Evolutionary conservation across 1,140 invertebrate genomes (phyloP).

Genomic region (Drosophila bipectinata): DNA sequence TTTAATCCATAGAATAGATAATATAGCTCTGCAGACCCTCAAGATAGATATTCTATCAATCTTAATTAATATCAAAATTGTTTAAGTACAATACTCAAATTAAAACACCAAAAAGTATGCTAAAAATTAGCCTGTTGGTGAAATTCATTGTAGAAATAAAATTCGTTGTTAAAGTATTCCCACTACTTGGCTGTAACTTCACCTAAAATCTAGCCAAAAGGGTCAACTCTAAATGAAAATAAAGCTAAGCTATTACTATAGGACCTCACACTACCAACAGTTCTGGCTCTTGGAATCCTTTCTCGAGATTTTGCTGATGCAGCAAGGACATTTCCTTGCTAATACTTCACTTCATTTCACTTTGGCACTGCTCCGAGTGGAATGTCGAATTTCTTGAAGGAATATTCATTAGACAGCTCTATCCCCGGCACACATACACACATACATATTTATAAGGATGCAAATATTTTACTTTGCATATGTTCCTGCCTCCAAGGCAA

Average conservation of each 20-base stretch:
- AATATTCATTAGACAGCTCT: slow-evolving; percentile 74
- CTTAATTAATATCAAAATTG: too few relatives aligned
- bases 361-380: not conserved
- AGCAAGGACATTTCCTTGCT: slow-evolving; percentile 39
- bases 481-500: slow-evolving; percentile 47
- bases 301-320: slow-evolving; percentile 16
- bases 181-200: too few relatives aligned
- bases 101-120: not conserved
- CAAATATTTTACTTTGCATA: slow-evolving; percentile 84
- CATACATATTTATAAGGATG: slow-evolving; percentile 83
- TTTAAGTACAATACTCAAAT: too few relatives aligned
- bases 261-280: not conserved
- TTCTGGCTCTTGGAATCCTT: slow-evolving; percentile 1
- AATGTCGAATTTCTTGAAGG: slow-evolving; percentile 63
- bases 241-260: slow-evolving; percentile 10
- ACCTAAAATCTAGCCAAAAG: too few relatives aligned
- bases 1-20: too few relatives aligned
- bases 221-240: not conserved
- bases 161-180: too few relatives aligned
- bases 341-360: slow-evolving; percentile 45
- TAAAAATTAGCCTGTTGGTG: too few relatives aligned
- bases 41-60: too few relatives aligned
- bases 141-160: too few relatives aligned
- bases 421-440: slow-evolving; percentile 4
- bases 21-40: too few relatives aligned